phyloP scores from a whole-genome alignment of 2,113 vertebrate genomes.

The Aptenodytes forsteri region DNA sequence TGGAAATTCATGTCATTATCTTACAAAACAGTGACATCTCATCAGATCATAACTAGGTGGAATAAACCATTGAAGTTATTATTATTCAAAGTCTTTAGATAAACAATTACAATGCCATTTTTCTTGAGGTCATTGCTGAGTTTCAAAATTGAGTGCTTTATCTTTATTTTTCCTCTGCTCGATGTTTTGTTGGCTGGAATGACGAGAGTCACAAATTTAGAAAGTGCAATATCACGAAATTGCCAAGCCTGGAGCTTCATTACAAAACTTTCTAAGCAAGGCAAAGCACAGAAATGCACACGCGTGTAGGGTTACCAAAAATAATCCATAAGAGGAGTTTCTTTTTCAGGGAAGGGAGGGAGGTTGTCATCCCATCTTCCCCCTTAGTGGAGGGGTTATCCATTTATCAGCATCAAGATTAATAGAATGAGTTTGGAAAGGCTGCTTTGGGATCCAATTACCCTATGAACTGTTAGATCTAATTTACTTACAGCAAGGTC shows the following conservation, averaged over 20 bases:
- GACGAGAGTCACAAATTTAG: not conserved
- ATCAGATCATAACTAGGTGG: not conserved
- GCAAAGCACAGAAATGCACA: not conserved
- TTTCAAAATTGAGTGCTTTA: not conserved
- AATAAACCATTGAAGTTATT: not conserved
- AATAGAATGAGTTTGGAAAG: not conserved
- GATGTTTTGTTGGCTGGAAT: not conserved
- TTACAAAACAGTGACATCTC: not conserved
- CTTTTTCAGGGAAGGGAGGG: not conserved
- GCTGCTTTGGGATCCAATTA: slow-evolving; percentile 3
- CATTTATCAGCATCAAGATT: not conserved
- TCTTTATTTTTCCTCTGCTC: not conserved
- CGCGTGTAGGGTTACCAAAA: not conserved
- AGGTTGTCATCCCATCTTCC: not conserved
- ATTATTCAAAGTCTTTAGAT: not conserved
- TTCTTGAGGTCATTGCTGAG: not conserved
- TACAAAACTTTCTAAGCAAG: not conserved
- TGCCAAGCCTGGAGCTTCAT: not conserved
- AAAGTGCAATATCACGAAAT: not conserved
- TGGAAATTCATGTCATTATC: not conserved
- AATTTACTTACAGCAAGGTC: slow-evolving; percentile 21
- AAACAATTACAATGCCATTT: not conserved
- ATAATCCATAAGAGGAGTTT: not conserved
- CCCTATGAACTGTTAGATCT: not conserved
- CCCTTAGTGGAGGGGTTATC: not conserved